phyloP scores from a whole-genome alignment of 2,797 vertebrate species.

The Enteromius thamalakanensis region DNA sequence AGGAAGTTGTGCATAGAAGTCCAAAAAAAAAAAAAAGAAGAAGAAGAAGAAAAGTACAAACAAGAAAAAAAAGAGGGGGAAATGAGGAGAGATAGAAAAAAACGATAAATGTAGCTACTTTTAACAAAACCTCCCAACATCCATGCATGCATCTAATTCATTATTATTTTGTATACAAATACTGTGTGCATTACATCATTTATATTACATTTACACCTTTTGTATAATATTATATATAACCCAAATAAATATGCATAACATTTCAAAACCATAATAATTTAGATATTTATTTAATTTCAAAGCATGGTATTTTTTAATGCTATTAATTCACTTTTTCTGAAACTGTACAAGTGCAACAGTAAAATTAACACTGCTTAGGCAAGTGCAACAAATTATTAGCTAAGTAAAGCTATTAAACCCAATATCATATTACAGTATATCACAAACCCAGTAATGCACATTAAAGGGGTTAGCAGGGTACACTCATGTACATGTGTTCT shows the following conservation, averaged over 20 bases:
- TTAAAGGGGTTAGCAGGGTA: not conserved
- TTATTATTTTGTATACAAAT: not conserved
- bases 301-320: not conserved
- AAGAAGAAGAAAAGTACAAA: not conserved
- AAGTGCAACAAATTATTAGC: not conserved
- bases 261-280: not conserved
- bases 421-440: not conserved
- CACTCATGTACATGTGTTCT: not conserved
- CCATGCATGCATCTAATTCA: not conserved
- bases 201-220: not conserved
- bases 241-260: not conserved
- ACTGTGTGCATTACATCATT: not conserved
- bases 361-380: not conserved
- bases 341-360: not conserved
- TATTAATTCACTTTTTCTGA: not conserved
- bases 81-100: not conserved
- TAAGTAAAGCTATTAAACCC: not conserved
- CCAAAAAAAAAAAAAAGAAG: constrained; percentile 39
- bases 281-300: not conserved
- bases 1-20: constrained; percentile 47
- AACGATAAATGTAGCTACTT: not conserved
- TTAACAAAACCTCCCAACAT: not conserved
- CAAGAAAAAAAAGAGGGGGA: not conserved
- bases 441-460: not conserved
- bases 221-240: not conserved